These are phyloP conservation scores for Seriola dumerili DNA, from an alignment of 2,113 vertebrate species.

Conservation along the genomic window DNA sequence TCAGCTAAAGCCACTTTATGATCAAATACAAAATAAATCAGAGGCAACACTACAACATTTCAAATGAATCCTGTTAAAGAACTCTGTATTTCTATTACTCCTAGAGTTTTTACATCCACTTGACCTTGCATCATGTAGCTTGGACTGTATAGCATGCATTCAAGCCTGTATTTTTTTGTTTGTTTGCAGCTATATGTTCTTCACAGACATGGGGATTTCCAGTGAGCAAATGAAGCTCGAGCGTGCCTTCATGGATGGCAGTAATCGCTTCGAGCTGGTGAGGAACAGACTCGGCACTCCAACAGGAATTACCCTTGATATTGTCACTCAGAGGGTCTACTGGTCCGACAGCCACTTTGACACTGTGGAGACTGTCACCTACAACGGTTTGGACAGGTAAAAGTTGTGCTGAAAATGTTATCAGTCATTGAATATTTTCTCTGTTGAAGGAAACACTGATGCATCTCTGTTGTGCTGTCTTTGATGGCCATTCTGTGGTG, in stretches of 20 bases:
- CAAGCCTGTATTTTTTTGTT: neutral
- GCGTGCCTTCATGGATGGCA: slow-evolving; percentile 85
- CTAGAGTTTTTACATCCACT: neutral
- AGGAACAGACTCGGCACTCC: slow-evolving; percentile 77
- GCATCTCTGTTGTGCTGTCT: neutral
- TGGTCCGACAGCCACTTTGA: slow-evolving; percentile 86
- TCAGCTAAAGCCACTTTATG: neutral
- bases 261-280: slow-evolving; percentile 79
- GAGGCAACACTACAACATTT: neutral
- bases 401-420: neutral
- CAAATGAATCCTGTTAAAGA: neutral
- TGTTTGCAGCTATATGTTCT: slow-evolving; percentile 84
- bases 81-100: neutral
- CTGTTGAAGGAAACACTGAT: neutral
- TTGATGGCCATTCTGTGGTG: neutral
- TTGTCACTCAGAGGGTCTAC: slow-evolving; percentile 81
- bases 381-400: slow-evolving; percentile 82
- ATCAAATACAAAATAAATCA: slow-evolving; percentile 11
- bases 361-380: slow-evolving; percentile 83
- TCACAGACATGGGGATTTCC: slow-evolving; percentile 76
- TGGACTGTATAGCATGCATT: neutral
- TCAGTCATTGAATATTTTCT: neutral
- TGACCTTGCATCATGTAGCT: neutral
- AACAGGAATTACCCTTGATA: slow-evolving; percentile 80
- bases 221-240: slow-evolving; percentile 77